Evolutionary conservation across 2,113 vertebrate genomes (phyloP), one percentile per base, ranked within the genome.

Genomic region (Todiramphus chloris): DNA sequence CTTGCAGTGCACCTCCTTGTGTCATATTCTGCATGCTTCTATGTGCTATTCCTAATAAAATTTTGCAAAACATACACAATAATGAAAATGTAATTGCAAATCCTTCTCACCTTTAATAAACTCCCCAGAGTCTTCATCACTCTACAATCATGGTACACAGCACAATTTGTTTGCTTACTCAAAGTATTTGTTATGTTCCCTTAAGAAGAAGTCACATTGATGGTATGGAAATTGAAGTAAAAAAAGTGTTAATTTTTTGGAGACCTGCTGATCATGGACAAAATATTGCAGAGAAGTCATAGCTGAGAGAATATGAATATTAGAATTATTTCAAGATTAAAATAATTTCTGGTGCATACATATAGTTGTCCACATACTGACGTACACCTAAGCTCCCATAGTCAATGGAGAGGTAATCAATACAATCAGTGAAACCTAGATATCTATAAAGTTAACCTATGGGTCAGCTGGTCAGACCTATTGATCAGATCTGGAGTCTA

Each of bases 141-240:
- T 85, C 83, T 80, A 59, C 11, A 63, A 37, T 31, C 10, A 28
- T 30, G 12, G 3, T 39, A 67, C 9, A 21, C 2, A 30, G 1
- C 39, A 91, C 33, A 20, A 10, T 51, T 79, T 68, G 3, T 31
- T 93, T 83, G 10, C 13, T 91, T 91, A 6, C 3, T 72, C 9
- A 30, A 30, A 62, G 60, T 48, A 35, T 66, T 6, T 58, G 6
- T 19, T 50, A 31, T 27, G 7, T 13, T 68, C 6, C 21, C 24
- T 82, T 79, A n/a, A 64, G 43, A 85, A 77, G 30, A 84, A 67
- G 14, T 37, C 12, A 7, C 12, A 37, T 4, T 0, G 2, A 39
- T 4, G n/a, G 3, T 9, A 56, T 3, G 2, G 19, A 76, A 91
- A 0, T 5, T 59, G 16, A 8, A 18, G 21, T 10, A 1, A 13